Percentiles rank a stretch among this genome's conserved stretches.
These are phyloP conservation scores for Cochlearius cochlearius DNA, from an alignment of 2,113 vertebrate genomes.

Conservation along the genomic window DNA sequence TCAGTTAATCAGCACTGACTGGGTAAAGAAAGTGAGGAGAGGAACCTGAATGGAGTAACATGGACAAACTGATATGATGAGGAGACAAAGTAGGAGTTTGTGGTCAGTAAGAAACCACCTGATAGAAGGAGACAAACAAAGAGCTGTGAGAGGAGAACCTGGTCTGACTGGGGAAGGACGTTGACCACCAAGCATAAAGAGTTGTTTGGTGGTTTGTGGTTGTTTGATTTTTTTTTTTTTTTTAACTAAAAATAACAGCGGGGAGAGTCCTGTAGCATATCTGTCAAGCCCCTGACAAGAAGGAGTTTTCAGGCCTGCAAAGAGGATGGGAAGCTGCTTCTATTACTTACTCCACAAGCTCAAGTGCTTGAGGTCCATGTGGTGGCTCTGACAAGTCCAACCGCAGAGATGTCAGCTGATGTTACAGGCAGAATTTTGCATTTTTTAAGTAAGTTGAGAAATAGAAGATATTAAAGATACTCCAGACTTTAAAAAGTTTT, in stretches of 20 bases:
- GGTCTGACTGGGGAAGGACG: background rate
- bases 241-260: background rate
- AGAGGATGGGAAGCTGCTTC: background rate
- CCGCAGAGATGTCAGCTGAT: background rate
- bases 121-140: background rate
- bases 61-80: background rate
- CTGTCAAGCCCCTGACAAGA: background rate
- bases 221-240: background rate
- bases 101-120: background rate
- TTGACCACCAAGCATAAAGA: fast-evolving
- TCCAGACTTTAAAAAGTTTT: background rate
- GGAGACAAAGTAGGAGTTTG: background rate
- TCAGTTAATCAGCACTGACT: background rate
- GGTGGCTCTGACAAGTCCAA: background rate
- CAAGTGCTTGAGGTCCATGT: background rate
- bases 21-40: background rate
- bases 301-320: background rate
- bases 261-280: background rate
- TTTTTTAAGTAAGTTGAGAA: background rate
- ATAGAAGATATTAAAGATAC: background rate
- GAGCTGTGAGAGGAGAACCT: background rate
- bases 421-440: background rate
- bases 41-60: background rate
- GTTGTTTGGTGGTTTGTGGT: background rate
- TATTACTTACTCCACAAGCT: background rate